phyloP scores from a whole-genome alignment of 2,797 vertebrate genomes.

The Margarornis squamiger region DNA sequence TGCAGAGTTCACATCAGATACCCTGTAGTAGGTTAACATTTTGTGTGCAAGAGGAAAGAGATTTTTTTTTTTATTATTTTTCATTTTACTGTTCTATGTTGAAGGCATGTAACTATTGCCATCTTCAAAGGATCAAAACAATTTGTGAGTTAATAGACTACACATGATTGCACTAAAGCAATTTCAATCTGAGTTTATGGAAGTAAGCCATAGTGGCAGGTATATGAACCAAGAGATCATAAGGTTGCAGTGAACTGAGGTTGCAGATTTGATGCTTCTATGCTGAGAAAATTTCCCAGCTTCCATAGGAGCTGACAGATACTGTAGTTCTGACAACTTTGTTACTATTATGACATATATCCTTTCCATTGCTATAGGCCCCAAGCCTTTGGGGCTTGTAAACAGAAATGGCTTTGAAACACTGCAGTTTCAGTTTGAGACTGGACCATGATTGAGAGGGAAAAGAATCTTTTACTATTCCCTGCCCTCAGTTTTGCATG shows the following conservation, averaged over 20 bases:
- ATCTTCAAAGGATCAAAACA: slow-evolving; percentile 47
- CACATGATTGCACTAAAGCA: slow-evolving; percentile 53
- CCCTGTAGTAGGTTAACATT: neutral
- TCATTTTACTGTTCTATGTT: neutral
- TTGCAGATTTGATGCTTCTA: neutral
- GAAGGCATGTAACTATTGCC: neutral
- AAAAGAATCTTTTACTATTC: neutral
- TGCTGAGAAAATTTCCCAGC: slow-evolving; percentile 19
- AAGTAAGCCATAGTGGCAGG: slow-evolving; percentile 33
- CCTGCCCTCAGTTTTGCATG: neutral
- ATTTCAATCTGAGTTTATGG: slow-evolving; percentile 58
- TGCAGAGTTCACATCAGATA: neutral
- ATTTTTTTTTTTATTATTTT: neutral
- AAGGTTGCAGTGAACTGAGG: slow-evolving; percentile 36
- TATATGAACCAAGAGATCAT: slow-evolving; percentile 63
- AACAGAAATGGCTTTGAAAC: neutral
- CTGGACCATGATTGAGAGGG: neutral
- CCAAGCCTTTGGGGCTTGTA: neutral
- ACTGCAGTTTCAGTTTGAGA: neutral
- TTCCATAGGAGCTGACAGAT: slow-evolving; percentile 3
- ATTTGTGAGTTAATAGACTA: slow-evolving; percentile 67
- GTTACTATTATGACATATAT: neutral
- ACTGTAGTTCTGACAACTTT: neutral
- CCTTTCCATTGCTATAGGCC: neutral
- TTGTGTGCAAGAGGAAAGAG: neutral